Evolutionary conservation across 2,888 invertebrate genomes (phyloP), one percentile per base, ranked within the genome.

Genomic region (Hirtodrosophila histrioides): DNA sequence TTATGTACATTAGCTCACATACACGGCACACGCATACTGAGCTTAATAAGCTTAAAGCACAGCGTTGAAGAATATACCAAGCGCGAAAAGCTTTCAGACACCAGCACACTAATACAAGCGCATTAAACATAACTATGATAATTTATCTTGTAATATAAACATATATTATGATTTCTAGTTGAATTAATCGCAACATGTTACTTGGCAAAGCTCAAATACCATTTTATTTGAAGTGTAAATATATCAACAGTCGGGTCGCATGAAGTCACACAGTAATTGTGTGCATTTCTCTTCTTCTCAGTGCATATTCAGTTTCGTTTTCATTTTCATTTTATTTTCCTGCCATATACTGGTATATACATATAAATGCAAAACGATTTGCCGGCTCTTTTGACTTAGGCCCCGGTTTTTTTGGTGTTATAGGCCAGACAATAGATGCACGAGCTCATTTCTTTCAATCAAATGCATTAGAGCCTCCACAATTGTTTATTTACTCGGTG

Each of bases 361-460:
- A 31, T 31, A 2, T 53, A 51, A 80, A 43, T 24, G 33, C 24
- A 41, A 60, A 55, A 35, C 41, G 43, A 43, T 71, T 72, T 44
- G 35, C 36, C 61, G 23, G 33, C 54, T 57, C 43, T 39, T 24
- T 58, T 69, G 50, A 57, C 54, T 69, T 62, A 29, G 58, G 63
- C 67, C 57, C 36, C 45, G 53, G 4, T 36, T 50, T 36, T 50
- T 44, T 58, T 44, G 44, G 69, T 72, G 69, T 56, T 73, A 61
- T 63, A 65, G 62, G 72, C 67, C 57, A 43, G 35, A 45, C 49
- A 57, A 24, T 45, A 31, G 35, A 37, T 49, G 11, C 12, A 17
- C 7, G 41, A 40, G 63, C 69, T 57, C 57, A 84, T 84, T 69
- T 61, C 63, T 51, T 79, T 80, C 77, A 83, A 83, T 83, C 55